phyloP scores from a whole-genome alignment of 2,113 vertebrate genomes.

The Pandion haliaetus region DNA sequence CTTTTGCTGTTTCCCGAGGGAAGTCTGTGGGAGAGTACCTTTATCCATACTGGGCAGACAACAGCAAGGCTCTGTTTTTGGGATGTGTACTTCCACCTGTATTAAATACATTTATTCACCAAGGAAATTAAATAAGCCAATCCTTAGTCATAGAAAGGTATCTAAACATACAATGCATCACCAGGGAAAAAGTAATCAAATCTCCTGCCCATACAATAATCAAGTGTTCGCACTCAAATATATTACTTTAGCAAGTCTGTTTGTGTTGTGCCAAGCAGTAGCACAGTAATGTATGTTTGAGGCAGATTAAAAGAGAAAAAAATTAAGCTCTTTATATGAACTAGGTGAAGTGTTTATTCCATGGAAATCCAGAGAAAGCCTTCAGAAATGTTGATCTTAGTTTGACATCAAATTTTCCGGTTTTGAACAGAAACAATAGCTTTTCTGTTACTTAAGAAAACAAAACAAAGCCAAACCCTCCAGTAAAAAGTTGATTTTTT shows the following conservation, averaged over 20 bases:
- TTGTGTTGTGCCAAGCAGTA: not conserved
- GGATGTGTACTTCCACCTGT: not conserved
- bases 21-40: fast-evolving
- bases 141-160: not conserved
- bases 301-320: not conserved
- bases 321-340: not conserved
- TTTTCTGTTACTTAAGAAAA: not conserved
- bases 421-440: not conserved
- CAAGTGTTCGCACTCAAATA: not conserved
- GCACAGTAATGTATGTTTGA: not conserved
- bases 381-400: not conserved
- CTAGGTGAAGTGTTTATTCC: not conserved
- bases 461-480: not conserved
- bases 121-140: not conserved
- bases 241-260: not conserved
- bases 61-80: not conserved
- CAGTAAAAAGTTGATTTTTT: not conserved
- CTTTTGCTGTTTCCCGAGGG: not conserved
- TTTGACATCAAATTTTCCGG: not conserved
- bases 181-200: not conserved
- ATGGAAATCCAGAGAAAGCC: not conserved
- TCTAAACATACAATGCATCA: not conserved
- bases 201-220: not conserved
- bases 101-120: not conserved
- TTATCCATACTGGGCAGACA: no score